Evolutionary conservation across 2,888 invertebrate species (phyloP).

Genomic region (Antheraea assamensis): DNA sequence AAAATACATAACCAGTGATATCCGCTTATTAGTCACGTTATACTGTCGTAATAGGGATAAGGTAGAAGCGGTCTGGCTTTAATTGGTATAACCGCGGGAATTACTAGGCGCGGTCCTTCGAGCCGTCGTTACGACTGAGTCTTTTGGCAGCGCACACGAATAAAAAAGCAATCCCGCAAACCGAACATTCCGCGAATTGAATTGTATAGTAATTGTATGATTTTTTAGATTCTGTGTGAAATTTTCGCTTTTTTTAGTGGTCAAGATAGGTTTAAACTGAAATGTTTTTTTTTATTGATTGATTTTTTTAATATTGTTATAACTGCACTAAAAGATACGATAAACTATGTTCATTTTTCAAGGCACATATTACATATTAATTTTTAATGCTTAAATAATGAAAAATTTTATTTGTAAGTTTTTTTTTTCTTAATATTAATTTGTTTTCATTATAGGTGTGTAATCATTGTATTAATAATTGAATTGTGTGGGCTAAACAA

Average conservation of each 20-base stretch:
- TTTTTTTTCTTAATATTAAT: no score
- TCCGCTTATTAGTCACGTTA: background rate
- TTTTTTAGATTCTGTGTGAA: constrained; percentile 31
- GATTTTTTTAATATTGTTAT: background rate
- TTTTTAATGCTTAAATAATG: no score
- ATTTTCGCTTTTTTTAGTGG: background rate
- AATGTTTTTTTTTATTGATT: background rate
- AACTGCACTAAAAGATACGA: background rate
- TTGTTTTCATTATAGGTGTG: no score
- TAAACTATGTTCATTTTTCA: no score
- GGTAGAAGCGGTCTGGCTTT: constrained; percentile 27
- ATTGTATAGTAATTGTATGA: constrained; percentile 38
- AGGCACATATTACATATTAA: no score
- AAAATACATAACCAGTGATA: background rate
- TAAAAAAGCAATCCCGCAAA: constrained; percentile 36
- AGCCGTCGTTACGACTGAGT: constrained; percentile 35
- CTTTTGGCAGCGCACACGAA: constrained; percentile 34
- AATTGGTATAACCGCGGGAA: constrained; percentile 42
- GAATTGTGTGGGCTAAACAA: no score
- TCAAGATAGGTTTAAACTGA: background rate
- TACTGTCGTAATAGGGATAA: background rate
- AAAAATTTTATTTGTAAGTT: no score
- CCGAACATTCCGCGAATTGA: constrained; percentile 29
- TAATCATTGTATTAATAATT: no score
- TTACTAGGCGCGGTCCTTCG: constrained; percentile 40